Percentiles rank a stretch among this genome's conserved stretches.
These are phyloP conservation scores for Hyles lineata DNA, from an alignment of 2,888 invertebrate species.

Conservation along the genomic window DNA sequence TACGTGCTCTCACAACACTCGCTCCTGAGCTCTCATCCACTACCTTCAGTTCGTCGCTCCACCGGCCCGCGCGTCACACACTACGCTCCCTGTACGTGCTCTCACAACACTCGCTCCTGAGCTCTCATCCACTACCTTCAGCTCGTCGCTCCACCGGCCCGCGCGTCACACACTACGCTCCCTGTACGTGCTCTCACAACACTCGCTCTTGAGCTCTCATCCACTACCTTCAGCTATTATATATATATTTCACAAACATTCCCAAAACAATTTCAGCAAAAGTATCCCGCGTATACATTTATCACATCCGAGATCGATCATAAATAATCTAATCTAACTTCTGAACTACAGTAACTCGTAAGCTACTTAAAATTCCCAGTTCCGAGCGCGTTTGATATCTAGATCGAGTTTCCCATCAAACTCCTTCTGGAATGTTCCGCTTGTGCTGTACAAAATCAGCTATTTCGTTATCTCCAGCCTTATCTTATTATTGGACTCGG, in stretches of 20 bases:
- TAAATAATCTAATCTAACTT: slow-evolving; percentile 25
- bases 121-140: too few relatives aligned
- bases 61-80: too few relatives aligned
- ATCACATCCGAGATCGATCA: slow-evolving; percentile 16
- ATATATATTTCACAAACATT: not conserved
- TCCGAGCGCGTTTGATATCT: slow-evolving; percentile 12
- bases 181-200: too few relatives aligned
- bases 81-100: too few relatives aligned
- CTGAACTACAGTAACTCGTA: slow-evolving; percentile 15
- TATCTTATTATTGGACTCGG: not conserved
- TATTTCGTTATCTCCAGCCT: not conserved
- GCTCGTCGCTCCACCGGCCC: not conserved
- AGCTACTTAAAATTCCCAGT: slow-evolving; percentile 29
- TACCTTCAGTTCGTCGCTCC: not conserved
- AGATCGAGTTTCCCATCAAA: slow-evolving; percentile 25
- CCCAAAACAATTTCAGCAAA: not conserved
- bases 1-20: too few relatives aligned
- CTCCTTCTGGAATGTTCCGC: slow-evolving; percentile 20
- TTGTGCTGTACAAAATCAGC: slow-evolving; percentile 17
- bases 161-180: not conserved
- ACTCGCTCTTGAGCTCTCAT: not conserved
- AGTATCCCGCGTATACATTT: not conserved
- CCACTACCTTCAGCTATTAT: not conserved
- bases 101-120: too few relatives aligned
- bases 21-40: not conserved